Percentiles rank a stretch among this genome's conserved stretches.
These are phyloP conservation scores for Holothuria glaberrima DNA, from an alignment of 35 echinoderm and acorn worm genomes.

Conservation along the genomic window DNA sequence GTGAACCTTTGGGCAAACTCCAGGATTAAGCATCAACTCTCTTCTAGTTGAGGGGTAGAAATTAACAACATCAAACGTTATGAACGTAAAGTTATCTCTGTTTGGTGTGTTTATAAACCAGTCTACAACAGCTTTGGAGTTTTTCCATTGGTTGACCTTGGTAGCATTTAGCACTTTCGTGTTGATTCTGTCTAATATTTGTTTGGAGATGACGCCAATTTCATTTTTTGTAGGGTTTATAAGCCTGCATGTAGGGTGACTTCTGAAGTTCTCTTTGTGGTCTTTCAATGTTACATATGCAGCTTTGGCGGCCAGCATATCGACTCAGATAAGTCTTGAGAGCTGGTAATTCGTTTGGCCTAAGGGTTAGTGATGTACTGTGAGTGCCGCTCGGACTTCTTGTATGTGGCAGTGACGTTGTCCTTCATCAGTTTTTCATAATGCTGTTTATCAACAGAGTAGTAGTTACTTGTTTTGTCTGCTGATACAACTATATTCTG, in stretches of 20 bases:
- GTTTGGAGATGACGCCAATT: slow-evolving; percentile 38
- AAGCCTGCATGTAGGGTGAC: slow-evolving; percentile 44
- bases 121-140: too few relatives aligned
- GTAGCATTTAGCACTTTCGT: too few relatives aligned
- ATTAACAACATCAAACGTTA: too few relatives aligned
- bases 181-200: slow-evolving; percentile 22
- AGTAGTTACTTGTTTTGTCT: slow-evolving; percentile 59
- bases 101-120: too few relatives aligned
- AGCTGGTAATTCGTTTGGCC: neutral
- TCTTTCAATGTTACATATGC: slow-evolving; percentile 61
- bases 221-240: slow-evolving; percentile 65
- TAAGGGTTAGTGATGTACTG: too few relatives aligned
- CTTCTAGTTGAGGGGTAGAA: too few relatives aligned
- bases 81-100: too few relatives aligned
- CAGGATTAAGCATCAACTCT: too few relatives aligned
- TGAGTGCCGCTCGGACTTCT: neutral
- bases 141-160: too few relatives aligned
- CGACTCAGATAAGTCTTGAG: slow-evolving; percentile 13
- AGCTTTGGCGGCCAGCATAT: slow-evolving; percentile 19
- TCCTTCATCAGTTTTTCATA: slow-evolving; percentile 52
- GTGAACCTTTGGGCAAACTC: too few relatives aligned
- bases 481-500: slow-evolving; percentile 47
- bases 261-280: slow-evolving; percentile 66
- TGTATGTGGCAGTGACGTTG: slow-evolving; percentile 58
- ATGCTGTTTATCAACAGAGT: neutral